Base-by-base conservation (phyloP, 1,140 invertebrate species). In the Drosophila mayri region DNA sequence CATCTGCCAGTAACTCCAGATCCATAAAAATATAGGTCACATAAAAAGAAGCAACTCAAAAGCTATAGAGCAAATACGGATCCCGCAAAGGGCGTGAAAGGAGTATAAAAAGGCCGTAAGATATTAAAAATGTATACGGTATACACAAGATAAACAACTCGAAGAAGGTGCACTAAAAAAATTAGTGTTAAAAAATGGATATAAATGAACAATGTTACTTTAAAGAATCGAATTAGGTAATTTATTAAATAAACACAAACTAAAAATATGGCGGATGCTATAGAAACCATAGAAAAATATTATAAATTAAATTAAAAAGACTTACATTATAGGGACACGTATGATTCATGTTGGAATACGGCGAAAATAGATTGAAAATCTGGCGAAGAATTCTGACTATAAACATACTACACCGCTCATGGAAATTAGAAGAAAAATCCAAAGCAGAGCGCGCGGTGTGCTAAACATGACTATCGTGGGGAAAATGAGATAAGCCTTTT, bases 51-150 rank as follows among this genome's bases (percentile, higher is more conserved):
- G 37, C 12, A 25, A 38, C 52, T 38, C 30, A 62, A 44, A 62
- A 62, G 43, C 28, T 62, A 43, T 25, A 63, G 38, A 38, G 55
- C 62, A 65, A 35, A 65, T 62, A 65, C 62, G n/a, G 62, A 65
- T 62, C 62, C 38, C 18, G 57, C 12, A 41, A 54, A 65, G 55
- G 55, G 37, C 20, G 28, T 60, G 43, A 64, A 65, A 35, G 32
- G 38, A 38, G 57, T 65, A 65, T 65, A 62, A 65, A 65, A 65
- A 25, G 11, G 28, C 16, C 38, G 28, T 44, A 35, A 62, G 57
- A 41, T 63, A 65, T 62, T 65, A 65, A 65, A 65, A 62, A 61
- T 62, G 0, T 18, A 57, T 57, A 25, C 25, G 4, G 0, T 57
- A 6, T 32, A 16, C 12, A 22, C 37, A 64, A 60, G 16, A 18